Evolutionary conservation across 2,797 vertebrate species (phyloP).

Genomic region (Leucoraja ocellata): DNA sequence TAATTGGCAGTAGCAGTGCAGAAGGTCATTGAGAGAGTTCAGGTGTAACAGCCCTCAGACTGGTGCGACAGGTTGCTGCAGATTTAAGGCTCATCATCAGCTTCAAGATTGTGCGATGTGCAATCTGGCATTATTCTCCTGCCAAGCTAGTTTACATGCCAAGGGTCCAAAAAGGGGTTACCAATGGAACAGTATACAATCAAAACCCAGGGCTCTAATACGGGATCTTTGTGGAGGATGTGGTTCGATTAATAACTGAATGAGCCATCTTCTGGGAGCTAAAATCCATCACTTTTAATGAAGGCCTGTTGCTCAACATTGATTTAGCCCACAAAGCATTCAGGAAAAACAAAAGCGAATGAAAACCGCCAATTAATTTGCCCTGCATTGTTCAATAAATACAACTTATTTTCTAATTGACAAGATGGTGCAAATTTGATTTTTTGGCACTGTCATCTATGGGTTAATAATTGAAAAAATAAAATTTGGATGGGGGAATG

Average conservation of each 20-base stretch:
- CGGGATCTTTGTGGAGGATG: background rate
- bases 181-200: background rate
- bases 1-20: conserved; percentile 14
- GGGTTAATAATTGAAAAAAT: background rate
- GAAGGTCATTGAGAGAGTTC: background rate
- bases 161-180: background rate
- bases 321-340: too few species aligned
- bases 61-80: background rate
- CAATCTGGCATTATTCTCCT: background rate
- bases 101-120: background rate
- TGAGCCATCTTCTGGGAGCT: background rate
- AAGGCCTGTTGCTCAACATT: background rate
- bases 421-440: background rate
- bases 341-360: background rate
- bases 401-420: background rate
- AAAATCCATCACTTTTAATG: background rate
- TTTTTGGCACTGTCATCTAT: background rate
- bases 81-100: background rate
- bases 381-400: too few species aligned
- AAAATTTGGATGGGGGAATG: background rate
- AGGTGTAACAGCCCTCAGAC: background rate
- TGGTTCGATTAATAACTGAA: background rate
- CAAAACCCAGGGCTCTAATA: background rate
- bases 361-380: background rate
- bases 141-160: background rate